phyloP scores from a whole-genome alignment of 2,888 invertebrate genomes.

The Cinara cedri region DNA sequence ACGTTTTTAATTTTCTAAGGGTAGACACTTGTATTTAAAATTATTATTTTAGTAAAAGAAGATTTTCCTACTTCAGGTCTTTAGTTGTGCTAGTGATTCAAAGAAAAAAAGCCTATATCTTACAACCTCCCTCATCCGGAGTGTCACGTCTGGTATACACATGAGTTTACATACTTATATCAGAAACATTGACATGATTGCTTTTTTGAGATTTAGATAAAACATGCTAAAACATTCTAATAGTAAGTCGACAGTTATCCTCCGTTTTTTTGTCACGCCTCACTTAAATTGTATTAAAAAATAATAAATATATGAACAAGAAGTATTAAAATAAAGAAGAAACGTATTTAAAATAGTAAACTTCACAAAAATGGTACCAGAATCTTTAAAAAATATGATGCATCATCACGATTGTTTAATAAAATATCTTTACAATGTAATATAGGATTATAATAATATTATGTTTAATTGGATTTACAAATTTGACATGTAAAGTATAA shows the following conservation, averaged over 20 bases:
- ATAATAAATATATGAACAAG: not conserved
- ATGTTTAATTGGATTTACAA: constrained; percentile 6
- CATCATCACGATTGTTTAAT: constrained; percentile 7
- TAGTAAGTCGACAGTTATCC: constrained; percentile 45
- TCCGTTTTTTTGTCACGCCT: constrained; percentile 21
- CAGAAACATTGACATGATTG: constrained; percentile 33
- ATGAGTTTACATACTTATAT: no score
- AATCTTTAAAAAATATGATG: not conserved
- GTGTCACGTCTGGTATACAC: no score
- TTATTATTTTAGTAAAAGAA: no score
- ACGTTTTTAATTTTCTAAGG: no score
- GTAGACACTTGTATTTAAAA: no score
- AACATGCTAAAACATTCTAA: constrained; percentile 15
- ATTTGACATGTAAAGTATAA: constrained; percentile 8
- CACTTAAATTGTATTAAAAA: constrained; percentile 15
- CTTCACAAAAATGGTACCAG: constrained; percentile 3
- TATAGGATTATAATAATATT: constrained; percentile 18
- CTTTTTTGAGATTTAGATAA: constrained; percentile 38
- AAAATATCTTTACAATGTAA: not conserved
- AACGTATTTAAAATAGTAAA: not conserved
- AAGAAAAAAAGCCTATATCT: no score
- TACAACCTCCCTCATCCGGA: no score
- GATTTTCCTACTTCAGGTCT: no score
- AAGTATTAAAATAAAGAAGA: not conserved
- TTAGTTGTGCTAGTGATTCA: no score